Conservation (phyloP, 2,113 vertebrate species). For the Cettia cetti region DNA sequence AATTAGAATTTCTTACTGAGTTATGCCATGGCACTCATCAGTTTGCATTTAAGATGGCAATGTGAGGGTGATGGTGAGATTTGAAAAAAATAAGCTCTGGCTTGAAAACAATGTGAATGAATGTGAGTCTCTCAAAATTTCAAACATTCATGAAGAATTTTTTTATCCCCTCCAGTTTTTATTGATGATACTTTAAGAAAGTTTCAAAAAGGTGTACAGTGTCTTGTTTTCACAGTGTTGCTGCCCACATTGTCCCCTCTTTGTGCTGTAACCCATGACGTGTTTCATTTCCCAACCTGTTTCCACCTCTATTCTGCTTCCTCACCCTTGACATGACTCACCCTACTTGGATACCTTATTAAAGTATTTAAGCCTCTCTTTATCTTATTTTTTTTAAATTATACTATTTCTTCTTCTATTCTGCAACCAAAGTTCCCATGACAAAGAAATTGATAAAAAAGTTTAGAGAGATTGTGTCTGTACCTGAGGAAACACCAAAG, state of each 20-base stretch:
- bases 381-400: not conserved
- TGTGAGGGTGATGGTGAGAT: not conserved
- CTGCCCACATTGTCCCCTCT: not conserved
- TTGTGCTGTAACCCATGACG: not conserved
- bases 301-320: not conserved
- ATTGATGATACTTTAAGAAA: not conserved
- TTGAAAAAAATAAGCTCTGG: not conserved
- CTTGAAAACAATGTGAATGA: not conserved
- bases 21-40: not conserved
- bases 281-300: not conserved
- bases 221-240: not conserved
- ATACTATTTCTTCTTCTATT: not conserved
- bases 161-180: not conserved
- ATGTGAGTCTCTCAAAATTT: not conserved
- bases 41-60: not conserved
- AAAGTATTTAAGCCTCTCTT: not conserved
- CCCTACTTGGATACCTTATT: not conserved
- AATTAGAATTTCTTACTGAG: not conserved
- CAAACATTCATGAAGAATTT: not conserved
- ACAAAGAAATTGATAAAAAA: not conserved
- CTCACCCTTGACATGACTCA: not conserved
- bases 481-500: not conserved
- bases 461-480: not conserved
- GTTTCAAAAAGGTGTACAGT: not conserved
- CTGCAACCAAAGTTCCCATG: not conserved